phyloP scores from a whole-genome alignment of 2,113 vertebrate genomes.

The Vombatus ursinus region DNA sequence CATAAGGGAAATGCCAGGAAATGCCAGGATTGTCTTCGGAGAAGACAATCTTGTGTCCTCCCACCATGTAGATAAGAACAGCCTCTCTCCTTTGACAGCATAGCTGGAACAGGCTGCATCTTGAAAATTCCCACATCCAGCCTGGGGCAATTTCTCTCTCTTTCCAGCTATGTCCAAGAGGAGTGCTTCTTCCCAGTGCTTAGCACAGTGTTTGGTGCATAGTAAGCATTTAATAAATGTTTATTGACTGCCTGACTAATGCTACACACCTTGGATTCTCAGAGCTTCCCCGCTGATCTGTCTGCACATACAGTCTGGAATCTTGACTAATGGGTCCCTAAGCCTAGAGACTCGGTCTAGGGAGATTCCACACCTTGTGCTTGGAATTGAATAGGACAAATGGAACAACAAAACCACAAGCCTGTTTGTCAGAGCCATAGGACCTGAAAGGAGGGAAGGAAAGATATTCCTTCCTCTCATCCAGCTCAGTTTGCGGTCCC shows the following conservation, averaged over 20 bases:
- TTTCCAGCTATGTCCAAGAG: neutral
- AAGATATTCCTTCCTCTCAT: neutral
- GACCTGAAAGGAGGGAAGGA: neutral
- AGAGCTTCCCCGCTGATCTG: neutral
- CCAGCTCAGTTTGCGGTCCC: neutral
- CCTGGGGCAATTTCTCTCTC: neutral
- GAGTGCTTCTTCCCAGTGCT: neutral
- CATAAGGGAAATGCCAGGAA: neutral
- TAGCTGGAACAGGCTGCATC: neutral
- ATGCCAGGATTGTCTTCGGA: too few relatives aligned
- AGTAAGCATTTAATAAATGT: neutral
- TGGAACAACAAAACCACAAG: neutral
- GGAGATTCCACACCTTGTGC: neutral
- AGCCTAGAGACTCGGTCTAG: neutral
- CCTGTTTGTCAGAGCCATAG: neutral
- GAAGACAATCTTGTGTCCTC: neutral
- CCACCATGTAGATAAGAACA: neutral
- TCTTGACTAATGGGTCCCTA: neutral
- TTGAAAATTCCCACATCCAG: neutral
- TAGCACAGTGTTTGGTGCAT: neutral
- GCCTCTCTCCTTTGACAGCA: neutral
- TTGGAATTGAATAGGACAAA: neutral
- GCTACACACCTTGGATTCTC: neutral
- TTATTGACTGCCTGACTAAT: neutral
- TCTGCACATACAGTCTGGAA: neutral